Evolutionary conservation across 2,888 invertebrate species (phyloP).

Genomic region (Pyrrhosoma nymphula): DNA sequence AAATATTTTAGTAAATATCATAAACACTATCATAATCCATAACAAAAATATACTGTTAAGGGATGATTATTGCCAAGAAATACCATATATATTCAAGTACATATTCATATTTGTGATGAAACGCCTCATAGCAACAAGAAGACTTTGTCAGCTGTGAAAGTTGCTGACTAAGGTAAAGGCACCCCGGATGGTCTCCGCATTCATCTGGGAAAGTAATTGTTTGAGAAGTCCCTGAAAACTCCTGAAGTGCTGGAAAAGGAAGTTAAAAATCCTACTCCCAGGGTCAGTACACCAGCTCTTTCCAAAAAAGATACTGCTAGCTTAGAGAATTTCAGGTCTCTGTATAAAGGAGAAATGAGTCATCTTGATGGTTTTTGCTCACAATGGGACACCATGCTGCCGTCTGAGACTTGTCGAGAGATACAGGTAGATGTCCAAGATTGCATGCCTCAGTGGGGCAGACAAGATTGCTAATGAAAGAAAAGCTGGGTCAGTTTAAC

Average conservation of each 20-base stretch:
- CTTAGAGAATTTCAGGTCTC: background rate
- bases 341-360: conserved; percentile 6
- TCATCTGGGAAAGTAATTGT: background rate
- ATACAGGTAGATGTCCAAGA: conserved; percentile 1
- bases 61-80: background rate
- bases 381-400: background rate
- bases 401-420: background rate
- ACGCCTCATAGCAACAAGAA: too few relatives aligned
- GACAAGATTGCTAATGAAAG: conserved; percentile 35
- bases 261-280: background rate
- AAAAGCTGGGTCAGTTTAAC: conserved; percentile 38
- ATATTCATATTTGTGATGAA: too few relatives aligned
- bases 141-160: too few relatives aligned
- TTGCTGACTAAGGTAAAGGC: too few relatives aligned
- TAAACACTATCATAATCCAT: background rate
- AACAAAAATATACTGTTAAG: background rate
- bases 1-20: background rate
- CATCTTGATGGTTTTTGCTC: background rate
- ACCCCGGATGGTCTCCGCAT: background rate
- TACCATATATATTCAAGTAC: background rate
- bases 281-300: background rate
- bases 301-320: background rate
- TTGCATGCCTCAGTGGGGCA: background rate
- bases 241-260: background rate
- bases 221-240: background rate